Percentiles rank a stretch among this genome's conserved stretches.
Evolutionary conservation across 2,888 invertebrate species (phyloP).

Genomic region (Ochropleura plecta): DNA sequence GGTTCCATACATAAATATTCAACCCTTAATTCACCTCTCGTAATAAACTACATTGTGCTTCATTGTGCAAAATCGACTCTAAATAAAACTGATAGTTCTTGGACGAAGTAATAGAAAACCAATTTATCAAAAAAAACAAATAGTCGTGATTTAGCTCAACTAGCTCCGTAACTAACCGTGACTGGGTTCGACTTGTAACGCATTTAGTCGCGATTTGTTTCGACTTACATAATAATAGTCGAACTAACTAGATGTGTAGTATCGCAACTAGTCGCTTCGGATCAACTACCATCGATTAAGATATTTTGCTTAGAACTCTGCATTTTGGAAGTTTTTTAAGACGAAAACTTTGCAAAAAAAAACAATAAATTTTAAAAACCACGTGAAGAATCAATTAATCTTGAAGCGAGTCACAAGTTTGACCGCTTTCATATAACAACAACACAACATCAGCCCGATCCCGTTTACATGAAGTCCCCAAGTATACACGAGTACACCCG

Average conservation of each 20-base stretch:
- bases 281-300: neutral
- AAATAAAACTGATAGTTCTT: neutral
- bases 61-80: neutral
- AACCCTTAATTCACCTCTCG: neutral
- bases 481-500: conserved; percentile 20
- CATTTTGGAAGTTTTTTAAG: too few relatives aligned
- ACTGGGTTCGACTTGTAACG: neutral
- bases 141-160: neutral
- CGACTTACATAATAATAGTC: neutral
- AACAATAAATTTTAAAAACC: neutral
- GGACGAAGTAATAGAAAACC: neutral
- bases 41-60: neutral
- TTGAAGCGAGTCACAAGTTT: conserved; percentile 5
- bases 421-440: neutral
- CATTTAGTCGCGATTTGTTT: neutral
- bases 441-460: conserved; percentile 7
- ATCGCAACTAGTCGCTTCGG: neutral
- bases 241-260: neutral
- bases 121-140: neutral
- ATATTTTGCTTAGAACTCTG: neutral
- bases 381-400: neutral
- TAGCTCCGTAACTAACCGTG: neutral
- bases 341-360: neutral
- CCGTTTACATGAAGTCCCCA: conserved; percentile 14
- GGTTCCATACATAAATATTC: neutral